Base-by-base conservation (phyloP, 2,888 invertebrate genomes). In the Parochlus steinenii region DNA sequence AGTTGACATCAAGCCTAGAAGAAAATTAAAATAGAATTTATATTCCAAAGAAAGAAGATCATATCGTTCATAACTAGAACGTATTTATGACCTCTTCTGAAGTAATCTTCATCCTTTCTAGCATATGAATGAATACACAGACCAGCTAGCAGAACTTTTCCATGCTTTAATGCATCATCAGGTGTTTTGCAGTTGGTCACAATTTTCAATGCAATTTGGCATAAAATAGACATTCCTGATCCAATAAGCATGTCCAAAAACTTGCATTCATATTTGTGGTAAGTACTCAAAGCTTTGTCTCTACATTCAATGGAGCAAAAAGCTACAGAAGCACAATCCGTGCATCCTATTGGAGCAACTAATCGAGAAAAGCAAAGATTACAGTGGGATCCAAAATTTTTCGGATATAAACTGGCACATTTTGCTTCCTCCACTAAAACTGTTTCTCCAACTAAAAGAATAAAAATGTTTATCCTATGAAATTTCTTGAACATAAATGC, bases 211-310 rank as follows among this genome's bases (percentile, higher is more conserved):
- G 83, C 78, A 28, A 82, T 66, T 47, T 72, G 71, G 42, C 78
- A 77, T 3, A 85, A 60, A 31, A 82, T 66, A 35, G 83, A 83
- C 78, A 85, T 83, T 2, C 86, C 80, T 1, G 78, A 77, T 5
- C 72, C 86, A 42, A 79, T 73, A 33, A 83, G 65, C 6, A 85
- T 58, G 43, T 77, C 77, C 46, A 77, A 57, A 47, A 71, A 74
- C 45, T 69, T 69, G 48, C 86, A 86, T 55, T 86, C 86, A 48
- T 69, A 72, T 20, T 62, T 58, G 52, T 86, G 85, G 50, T 82
- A 85, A 0, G 69, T 65, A 3, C 62, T 51, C 2, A 71, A 46
- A 0, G 81, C 81, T 3, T 52, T 51, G 25, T 74, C 70, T 43
- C 72, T 64, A 51, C 85, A 85, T 33, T 61, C 55, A 2, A 61